phyloP scores from a whole-genome alignment of 1,140 invertebrate species.

The Listronotus bonariensis region DNA sequence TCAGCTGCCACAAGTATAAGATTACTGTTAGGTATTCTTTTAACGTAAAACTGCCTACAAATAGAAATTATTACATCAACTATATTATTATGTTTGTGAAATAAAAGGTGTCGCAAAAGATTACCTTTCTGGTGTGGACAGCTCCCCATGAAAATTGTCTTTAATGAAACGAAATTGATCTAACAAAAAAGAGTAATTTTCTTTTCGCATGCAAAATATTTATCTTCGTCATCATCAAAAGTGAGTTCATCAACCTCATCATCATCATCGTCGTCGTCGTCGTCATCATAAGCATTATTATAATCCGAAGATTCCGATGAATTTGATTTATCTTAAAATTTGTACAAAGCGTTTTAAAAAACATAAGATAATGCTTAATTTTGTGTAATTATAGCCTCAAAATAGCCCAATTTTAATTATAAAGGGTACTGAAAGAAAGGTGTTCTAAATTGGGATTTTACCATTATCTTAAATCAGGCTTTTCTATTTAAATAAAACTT shows the following conservation, averaged over 20 bases:
- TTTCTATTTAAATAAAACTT: no score
- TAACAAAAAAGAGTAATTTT: conserved; percentile 68
- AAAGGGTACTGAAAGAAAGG: no score
- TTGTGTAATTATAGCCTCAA: no score
- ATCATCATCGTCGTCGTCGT: conserved; percentile 55
- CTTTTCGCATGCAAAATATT: conserved; percentile 67
- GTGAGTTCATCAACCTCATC: conserved; percentile 54
- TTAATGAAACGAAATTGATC: conserved; percentile 64
- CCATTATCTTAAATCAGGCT: no score
- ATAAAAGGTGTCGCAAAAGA: no score
- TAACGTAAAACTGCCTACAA: conserved; percentile 72
- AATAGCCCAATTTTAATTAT: no score
- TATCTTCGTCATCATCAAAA: conserved; percentile 50
- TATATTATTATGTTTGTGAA: no score
- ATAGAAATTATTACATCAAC: conserved; percentile 7
- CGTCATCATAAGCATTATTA: conserved; percentile 48
- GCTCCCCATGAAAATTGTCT: conserved; percentile 55
- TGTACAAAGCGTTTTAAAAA: no score
- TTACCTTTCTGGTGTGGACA: conserved; percentile 24
- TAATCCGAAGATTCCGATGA: conserved; percentile 18
- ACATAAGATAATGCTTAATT: no score
- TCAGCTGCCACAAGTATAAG: conserved; percentile 79
- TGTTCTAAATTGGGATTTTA: no score
- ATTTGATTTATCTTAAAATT: not conserved
- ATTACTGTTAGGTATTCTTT: conserved; percentile 76